Percentiles rank a stretch among this genome's conserved stretches.
These are phyloP conservation scores for Pantherophis vulpinus DNA, from an alignment of 2,797 vertebrate genomes.

Conservation along the genomic window DNA sequence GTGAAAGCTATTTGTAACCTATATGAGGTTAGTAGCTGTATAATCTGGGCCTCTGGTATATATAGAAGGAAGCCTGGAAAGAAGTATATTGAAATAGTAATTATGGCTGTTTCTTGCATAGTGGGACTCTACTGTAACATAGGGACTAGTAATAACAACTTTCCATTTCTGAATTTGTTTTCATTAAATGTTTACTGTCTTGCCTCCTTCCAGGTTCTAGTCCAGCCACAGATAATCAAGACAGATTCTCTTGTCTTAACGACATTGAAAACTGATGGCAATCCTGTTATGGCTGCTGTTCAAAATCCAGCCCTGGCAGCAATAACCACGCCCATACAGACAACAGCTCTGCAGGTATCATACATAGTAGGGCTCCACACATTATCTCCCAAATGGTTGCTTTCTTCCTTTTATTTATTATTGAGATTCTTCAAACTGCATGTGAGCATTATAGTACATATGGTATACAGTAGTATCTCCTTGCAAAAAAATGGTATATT, in stretches of 20 bases:
- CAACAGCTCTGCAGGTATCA: conserved; percentile 87
- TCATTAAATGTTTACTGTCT: conserved; percentile 21
- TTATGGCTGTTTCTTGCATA: neutral
- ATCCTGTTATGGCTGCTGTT: conserved; percentile 88
- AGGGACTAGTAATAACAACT: neutral
- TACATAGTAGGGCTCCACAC: conserved; percentile 59
- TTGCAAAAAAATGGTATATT: neutral
- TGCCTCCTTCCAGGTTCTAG: conserved; percentile 79
- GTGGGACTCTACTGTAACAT: neutral
- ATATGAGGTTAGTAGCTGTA: neutral
- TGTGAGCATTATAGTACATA: neutral
- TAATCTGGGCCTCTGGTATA: neutral
- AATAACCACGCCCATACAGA: conserved; percentile 89
- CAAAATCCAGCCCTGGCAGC: conserved; percentile 89
- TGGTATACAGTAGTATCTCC: neutral
- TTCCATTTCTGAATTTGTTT: neutral
- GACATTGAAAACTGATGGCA: conserved; percentile 90
- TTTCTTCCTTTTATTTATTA: neutral
- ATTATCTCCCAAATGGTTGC: neutral
- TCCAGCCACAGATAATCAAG: conserved; percentile 97
- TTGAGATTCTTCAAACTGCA: neutral
- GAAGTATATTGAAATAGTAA: neutral
- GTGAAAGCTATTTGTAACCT: neutral
- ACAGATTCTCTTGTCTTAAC: conserved; percentile 94
- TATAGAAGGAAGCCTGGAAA: neutral